Evolutionary conservation across 2,888 invertebrate genomes (phyloP), one percentile per base, ranked within the genome.

Genomic region (Altica lythri): DNA sequence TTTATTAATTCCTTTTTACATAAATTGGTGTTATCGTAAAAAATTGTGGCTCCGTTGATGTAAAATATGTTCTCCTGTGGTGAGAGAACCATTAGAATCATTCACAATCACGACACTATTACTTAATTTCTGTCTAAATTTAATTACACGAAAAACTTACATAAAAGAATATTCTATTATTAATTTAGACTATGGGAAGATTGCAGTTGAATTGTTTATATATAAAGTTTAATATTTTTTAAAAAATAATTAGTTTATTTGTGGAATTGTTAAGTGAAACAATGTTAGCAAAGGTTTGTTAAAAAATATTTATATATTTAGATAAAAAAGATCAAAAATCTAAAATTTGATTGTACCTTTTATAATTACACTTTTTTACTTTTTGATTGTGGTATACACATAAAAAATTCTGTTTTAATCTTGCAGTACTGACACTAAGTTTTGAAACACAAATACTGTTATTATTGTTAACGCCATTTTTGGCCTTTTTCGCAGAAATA

Each of bases 61-160:
- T n/a, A n/a, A n/a, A n/a, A n/a, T n/a, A n/a, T n/a, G n/a, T n/a
- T n/a, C n/a, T n/a, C n/a, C n/a, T n/a, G n/a, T n/a, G n/a, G n/a
- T n/a, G n/a, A n/a, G n/a, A n/a, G 27, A 29, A 25, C 10, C 8
- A 12, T 25, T 17, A 8, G 18, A 19, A 27, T 38, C 10, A 38
- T 48, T 27, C 38, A 30, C 38, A 48, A 17, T 3, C 13, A 17
- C 19, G 37, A 27, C 48, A 37, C 18, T 29, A 38, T 38, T 40
- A 13, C 9, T 19, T 13, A 22, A 40, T 40, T 19, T 22, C 12
- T 10, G 10, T 17, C 25, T 12, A 27, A 37, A 48, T 48, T n/a
- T 38, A 30, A 48, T 48, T 48, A 18, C 38, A 37, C 17, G n/a
- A 18, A 38, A 47, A 47, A 47, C 37, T 37, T 47, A 37, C 47